Base-by-base conservation (phyloP, 2,797 vertebrate genomes). In the Spatula versicolor region DNA sequence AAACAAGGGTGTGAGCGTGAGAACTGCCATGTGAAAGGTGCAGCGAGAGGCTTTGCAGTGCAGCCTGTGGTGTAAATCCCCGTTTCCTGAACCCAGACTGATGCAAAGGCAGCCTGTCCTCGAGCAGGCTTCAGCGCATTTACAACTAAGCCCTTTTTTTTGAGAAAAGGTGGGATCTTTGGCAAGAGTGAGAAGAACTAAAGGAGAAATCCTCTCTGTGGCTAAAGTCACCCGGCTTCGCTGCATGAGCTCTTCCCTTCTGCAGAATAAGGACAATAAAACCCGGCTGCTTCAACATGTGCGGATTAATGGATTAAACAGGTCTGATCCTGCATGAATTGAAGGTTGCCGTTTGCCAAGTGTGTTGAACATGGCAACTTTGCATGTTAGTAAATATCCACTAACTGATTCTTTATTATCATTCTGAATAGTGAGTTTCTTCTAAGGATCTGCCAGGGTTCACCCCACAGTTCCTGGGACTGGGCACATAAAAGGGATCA, bases 271-370 rank as follows among this genome's bases (percentile, higher is more conserved):
- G 22, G 69, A 60, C 84, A 72, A 37, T 72, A 83, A 86, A 92
- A 56, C 28, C 37, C 4, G 8, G 3, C 59, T 90, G 95, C 89
- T 93, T 92, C 84, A 91, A 88, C 91, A 69, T 8, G 90, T 75
- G 69, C 55, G 35, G 82, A 95, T 93, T 93, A 94, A 75, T 90
- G 87, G 87, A 93, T 94, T 96, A 88, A 93, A 84, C 95, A 96
- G 62, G 93, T 87, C 87, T 79, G 69, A 94, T 94, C 95, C 63
- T 96, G 93, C 67, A 83, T 33, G 87, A 86, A 83, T 67, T 81
- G 76, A 81, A 81, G 50, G 54, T 59, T 93, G 19, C n/a, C 45
- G 22, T 63, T 72, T 92, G 75, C 66, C 60, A 83, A 83, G 6
- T 26, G 26, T 69, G n/a, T 83, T 89, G 93, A 86, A 92, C 90